phyloP scores from a whole-genome alignment of 2,113 vertebrate genomes.

The Pelmatolapia mariae region DNA sequence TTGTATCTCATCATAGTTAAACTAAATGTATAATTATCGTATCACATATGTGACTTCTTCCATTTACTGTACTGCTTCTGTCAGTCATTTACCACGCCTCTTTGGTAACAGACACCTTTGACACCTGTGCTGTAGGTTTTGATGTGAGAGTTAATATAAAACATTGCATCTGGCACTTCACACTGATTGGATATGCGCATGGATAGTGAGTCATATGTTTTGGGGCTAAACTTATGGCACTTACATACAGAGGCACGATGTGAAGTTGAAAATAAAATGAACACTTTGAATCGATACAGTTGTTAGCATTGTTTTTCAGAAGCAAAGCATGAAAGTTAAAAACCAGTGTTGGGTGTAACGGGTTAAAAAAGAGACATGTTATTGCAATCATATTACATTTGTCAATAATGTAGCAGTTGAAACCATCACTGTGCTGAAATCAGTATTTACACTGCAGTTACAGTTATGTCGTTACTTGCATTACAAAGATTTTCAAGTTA shows the following conservation, averaged over 20 bases:
- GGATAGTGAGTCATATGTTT: not conserved
- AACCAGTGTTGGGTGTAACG: not conserved
- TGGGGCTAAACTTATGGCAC: not conserved
- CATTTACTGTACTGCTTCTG: not conserved
- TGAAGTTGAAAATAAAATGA: not conserved
- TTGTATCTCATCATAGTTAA: not conserved
- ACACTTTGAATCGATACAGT: not conserved
- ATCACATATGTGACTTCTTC: not conserved
- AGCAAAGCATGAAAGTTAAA: not conserved
- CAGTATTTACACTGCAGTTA: not conserved
- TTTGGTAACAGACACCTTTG: not conserved
- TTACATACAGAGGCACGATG: not conserved
- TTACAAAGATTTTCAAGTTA: not conserved
- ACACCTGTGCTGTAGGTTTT: not conserved
- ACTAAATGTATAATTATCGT: not conserved
- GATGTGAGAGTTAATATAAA: not conserved
- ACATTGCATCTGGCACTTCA: not conserved
- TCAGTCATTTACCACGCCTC: not conserved
- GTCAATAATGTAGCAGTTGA: not conserved
- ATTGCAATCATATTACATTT: not conserved
- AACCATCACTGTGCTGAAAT: not conserved
- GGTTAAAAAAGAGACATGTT: not conserved
- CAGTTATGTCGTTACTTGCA: not conserved
- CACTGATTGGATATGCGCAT: not conserved
- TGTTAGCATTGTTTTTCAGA: not conserved